Evolutionary conservation across 2,888 invertebrate genomes (phyloP).

Genomic region (Eurytoma adleriae): DNA sequence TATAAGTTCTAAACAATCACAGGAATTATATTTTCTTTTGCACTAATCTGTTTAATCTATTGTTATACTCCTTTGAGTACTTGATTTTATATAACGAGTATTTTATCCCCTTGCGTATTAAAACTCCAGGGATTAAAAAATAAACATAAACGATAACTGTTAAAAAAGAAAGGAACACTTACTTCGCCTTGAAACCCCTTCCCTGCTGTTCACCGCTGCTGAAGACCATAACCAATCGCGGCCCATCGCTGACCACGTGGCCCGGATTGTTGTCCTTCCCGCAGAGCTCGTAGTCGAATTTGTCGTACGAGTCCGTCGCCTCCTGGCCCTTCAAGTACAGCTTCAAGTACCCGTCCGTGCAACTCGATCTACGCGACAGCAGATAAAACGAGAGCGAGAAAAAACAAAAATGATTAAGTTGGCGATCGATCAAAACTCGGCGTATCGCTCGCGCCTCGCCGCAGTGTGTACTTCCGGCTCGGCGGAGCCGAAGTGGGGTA

Average conservation of each 20-base stretch:
- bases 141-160: background rate
- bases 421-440: no score
- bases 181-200: constrained; percentile 92
- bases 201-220: constrained; percentile 95
- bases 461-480: no score
- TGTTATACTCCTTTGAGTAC: no score
- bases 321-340: constrained; percentile 95
- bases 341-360: constrained; percentile 93
- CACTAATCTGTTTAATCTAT: no score
- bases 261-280: constrained; percentile 88
- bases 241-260: constrained; percentile 91
- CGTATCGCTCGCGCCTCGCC: no score
- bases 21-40: no score
- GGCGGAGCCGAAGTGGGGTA: background rate
- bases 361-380: constrained; percentile 77
- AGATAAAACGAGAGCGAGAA: no score
- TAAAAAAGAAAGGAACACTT: constrained; percentile 21
- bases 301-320: constrained; percentile 93
- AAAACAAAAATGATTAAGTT: no score
- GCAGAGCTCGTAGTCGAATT: constrained; percentile 95
- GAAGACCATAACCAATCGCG: constrained; percentile 95
- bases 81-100: no score
- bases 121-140: constrained; percentile 37
- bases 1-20: no score
- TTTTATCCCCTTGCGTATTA: no score